phyloP scores from a whole-genome alignment of 1,140 invertebrate species.

The Charaxes varanes region DNA sequence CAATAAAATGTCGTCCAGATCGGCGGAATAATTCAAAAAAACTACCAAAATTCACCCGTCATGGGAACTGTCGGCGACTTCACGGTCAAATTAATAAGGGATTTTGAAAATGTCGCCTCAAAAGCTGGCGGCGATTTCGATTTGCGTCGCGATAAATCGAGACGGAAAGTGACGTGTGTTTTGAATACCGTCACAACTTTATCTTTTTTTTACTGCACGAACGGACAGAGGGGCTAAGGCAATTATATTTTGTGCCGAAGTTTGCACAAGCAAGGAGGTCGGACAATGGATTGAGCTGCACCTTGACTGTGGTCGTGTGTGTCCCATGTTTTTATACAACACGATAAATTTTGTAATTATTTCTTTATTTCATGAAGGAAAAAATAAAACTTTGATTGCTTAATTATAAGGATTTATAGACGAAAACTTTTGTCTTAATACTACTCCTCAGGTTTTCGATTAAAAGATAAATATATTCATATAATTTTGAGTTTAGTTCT shows the following conservation, averaged over 20 bases:
- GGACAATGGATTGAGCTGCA: constrained; percentile 41
- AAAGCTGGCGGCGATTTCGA: constrained; percentile 40
- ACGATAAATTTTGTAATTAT: no score
- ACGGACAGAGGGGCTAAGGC: constrained; percentile 48
- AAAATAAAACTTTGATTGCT: no score
- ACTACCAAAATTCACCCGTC: constrained; percentile 51
- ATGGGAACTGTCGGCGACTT: constrained; percentile 63
- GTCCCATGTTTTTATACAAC: constrained; percentile 19
- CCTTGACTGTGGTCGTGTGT: constrained; percentile 50
- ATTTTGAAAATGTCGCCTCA: constrained; percentile 35
- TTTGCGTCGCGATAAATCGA: constrained; percentile 55
- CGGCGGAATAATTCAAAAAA: constrained; percentile 45
- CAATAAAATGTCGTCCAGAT: constrained; percentile 43
- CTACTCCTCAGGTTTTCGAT: no score
- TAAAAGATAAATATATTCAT: no score
- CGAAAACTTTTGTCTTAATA: no score
- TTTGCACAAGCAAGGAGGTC: constrained; percentile 38
- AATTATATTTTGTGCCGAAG: constrained; percentile 59
- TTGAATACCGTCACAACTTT: constrained; percentile 57
- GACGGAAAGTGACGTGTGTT: constrained; percentile 61
- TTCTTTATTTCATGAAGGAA: no score
- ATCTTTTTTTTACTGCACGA: constrained; percentile 43
- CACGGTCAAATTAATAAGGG: constrained; percentile 57
- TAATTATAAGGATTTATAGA: no score
- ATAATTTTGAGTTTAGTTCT: no score